Percentiles rank a stretch among this genome's conserved stretches.
These are phyloP conservation scores for Sibirionetta formosa DNA, from an alignment of 2,797 vertebrate genomes.

Conservation along the genomic window DNA sequence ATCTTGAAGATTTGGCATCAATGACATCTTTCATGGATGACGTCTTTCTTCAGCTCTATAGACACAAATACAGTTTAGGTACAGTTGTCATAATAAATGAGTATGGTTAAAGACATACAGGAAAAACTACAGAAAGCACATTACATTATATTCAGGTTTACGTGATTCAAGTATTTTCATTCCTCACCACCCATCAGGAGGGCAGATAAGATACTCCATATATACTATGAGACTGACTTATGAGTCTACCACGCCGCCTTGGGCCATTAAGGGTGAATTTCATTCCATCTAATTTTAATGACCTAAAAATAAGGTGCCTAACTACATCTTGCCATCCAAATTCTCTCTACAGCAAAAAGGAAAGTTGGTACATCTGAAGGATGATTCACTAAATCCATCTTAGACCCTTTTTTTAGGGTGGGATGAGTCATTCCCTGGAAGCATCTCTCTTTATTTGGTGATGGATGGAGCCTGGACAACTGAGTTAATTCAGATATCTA, in stretches of 20 bases:
- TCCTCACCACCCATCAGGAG: background rate
- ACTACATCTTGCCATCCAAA: background rate
- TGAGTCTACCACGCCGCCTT: background rate
- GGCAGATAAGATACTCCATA: background rate
- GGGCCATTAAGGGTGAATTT: background rate
- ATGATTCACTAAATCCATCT: background rate
- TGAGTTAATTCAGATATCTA: background rate
- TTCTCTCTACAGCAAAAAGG: background rate
- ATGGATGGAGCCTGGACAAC: background rate
- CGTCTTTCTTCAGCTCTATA: background rate
- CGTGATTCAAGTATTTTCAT: background rate
- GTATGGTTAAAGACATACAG: background rate
- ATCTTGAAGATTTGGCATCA: background rate
- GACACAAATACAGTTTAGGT: background rate
- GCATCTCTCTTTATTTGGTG: background rate
- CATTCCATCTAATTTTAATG: background rate
- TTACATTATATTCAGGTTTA: background rate
- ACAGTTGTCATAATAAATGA: background rate
- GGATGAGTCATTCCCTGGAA: background rate
- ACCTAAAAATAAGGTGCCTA: accelerated
- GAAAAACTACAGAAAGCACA: background rate
- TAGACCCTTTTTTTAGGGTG: background rate
- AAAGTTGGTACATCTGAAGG: background rate
- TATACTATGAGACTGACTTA: background rate
- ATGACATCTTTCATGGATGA: background rate